These are phyloP conservation scores for Lerema accius DNA, from an alignment of 1,140 invertebrate species.

Conservation along the genomic window DNA sequence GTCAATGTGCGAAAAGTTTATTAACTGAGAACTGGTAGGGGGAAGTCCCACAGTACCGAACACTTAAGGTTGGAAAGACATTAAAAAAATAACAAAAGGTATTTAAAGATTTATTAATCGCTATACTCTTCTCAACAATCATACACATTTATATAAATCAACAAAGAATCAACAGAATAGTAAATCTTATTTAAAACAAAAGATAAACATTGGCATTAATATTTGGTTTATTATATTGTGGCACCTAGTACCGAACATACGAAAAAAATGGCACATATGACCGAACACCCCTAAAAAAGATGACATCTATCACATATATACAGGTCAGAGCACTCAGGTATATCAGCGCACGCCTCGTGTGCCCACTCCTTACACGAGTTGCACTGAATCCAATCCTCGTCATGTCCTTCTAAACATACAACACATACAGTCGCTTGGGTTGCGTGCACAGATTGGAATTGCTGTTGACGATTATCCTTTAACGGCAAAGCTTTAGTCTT, in stretches of 20 bases:
- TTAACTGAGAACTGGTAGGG: too few species aligned
- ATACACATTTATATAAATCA: constrained; percentile 14
- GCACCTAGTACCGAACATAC: constrained; percentile 14
- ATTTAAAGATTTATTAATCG: background rate
- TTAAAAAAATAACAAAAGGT: background rate
- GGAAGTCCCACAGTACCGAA: background rate
- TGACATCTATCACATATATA: background rate
- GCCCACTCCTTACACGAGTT: constrained; percentile 1
- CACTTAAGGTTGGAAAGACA: background rate
- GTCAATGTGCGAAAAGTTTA: too few species aligned
- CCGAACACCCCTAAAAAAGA: background rate
- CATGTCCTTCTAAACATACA: constrained; percentile 2
- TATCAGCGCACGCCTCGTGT: constrained; percentile 2
- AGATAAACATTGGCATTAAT: constrained; percentile 17
- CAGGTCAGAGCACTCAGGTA: background rate
- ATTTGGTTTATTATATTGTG: constrained; percentile 18
- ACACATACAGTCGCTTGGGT: constrained; percentile 25
- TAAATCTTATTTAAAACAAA: constrained; percentile 7
- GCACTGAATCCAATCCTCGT: constrained; percentile 8
- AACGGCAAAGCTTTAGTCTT: constrained; percentile 2
- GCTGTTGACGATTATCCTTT: background rate
- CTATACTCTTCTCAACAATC: background rate
- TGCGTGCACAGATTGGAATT: constrained; percentile 2
- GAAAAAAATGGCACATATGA: background rate
- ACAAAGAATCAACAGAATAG: constrained; percentile 16